Conservation (phyloP, 30 jellyfish, hydroid and myxozoan species). For the Mastigias papua region DNA sequence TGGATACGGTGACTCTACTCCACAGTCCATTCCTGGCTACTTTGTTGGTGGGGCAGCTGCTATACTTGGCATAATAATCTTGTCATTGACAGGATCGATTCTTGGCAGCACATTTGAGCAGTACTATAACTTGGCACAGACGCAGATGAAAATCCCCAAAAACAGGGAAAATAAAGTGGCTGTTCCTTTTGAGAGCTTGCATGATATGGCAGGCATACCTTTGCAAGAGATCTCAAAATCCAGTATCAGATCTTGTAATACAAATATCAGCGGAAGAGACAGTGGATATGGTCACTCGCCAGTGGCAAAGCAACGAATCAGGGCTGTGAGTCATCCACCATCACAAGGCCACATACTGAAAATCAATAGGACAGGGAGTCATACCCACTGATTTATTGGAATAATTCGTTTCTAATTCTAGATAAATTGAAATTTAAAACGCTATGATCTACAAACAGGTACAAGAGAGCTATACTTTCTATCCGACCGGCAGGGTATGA, state of each 20-base stretch:
- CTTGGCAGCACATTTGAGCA: slow-evolving; percentile 96
- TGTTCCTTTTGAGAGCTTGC: slow-evolving; percentile 57
- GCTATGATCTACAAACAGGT: no score
- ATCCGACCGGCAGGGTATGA: no score
- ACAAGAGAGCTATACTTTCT: no score
- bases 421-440: no score
- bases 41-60: slow-evolving; percentile 94
- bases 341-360: background rate
- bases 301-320: slow-evolving; percentile 41
- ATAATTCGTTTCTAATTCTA: no score
- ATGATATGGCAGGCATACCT: slow-evolving; percentile 71
- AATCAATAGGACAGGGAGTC: slow-evolving; percentile 23
- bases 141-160: slow-evolving; percentile 87
- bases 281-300: slow-evolving; percentile 98
- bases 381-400: background rate
- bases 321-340: slow-evolving; percentile 65
- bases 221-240: slow-evolving; percentile 53
- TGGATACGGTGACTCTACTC: slow-evolving; percentile 94
- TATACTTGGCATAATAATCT: slow-evolving; percentile 80
- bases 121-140: slow-evolving; percentile 85
- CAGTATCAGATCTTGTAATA: slow-evolving; percentile 89
- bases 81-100: slow-evolving; percentile 92
- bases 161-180: slow-evolving; percentile 55
- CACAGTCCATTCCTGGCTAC: slow-evolving; percentile 81
- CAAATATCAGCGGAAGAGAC: slow-evolving; percentile 82